phyloP scores from a whole-genome alignment of 1,140 invertebrate genomes.

The Pogonognathellus flavescens region DNA sequence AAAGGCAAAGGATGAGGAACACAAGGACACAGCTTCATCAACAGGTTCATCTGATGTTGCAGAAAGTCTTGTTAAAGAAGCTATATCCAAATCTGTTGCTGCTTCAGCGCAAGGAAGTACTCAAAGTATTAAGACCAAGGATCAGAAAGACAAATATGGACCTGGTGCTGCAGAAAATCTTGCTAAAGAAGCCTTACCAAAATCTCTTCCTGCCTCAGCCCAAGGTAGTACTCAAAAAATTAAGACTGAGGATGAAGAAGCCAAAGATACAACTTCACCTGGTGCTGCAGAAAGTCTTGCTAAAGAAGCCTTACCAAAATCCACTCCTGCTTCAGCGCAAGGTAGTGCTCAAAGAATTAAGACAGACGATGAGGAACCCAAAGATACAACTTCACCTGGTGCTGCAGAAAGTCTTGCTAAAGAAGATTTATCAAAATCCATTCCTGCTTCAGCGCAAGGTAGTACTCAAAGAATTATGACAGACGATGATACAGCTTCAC shows the following conservation, averaged over 20 bases:
- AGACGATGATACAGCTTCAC: background rate
- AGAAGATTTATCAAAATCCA: background rate
- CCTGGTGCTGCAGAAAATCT: too few relatives aligned
- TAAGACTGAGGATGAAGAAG: background rate
- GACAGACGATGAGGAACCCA: background rate
- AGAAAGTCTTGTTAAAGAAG: constrained; percentile 5
- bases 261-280: background rate
- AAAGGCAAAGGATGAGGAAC: background rate
- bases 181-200: too few relatives aligned
- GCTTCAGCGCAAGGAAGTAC: background rate
- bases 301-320: background rate
- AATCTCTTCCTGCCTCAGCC: too few relatives aligned
- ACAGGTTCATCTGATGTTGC: background rate
- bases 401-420: background rate
- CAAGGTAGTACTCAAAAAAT: too few relatives aligned
- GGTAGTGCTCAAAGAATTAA: too few relatives aligned
- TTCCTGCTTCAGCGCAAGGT: background rate
- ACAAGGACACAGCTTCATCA: background rate
- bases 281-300: background rate
- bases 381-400: background rate
- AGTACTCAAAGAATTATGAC: background rate
- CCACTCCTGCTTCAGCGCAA: too few relatives aligned
- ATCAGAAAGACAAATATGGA: too few relatives aligned
- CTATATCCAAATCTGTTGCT: background rate
- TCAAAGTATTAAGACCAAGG: too few relatives aligned